phyloP scores from a whole-genome alignment of 2,888 invertebrate genomes.

The Elegia similella region DNA sequence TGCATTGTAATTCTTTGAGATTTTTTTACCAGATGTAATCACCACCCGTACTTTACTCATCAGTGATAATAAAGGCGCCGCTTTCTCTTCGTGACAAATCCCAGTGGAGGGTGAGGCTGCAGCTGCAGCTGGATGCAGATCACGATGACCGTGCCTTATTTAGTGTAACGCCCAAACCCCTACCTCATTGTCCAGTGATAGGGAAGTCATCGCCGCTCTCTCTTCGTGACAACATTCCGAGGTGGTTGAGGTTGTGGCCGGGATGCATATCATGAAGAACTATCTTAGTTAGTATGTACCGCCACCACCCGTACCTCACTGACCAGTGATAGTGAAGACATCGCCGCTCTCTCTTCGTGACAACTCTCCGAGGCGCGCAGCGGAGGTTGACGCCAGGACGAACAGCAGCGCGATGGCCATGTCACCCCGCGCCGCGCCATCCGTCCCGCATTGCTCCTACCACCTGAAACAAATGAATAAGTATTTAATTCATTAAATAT shows the following conservation, averaged over 20 bases:
- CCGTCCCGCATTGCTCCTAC: slow-evolving; percentile 51
- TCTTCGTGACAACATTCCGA: too few species aligned
- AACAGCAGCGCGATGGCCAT: slow-evolving; percentile 66
- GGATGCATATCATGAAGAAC: too few species aligned
- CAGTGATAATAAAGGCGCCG: slow-evolving; percentile 66
- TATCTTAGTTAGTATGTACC: background rate
- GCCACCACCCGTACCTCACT: slow-evolving; percentile 21
- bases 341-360: slow-evolving; percentile 70
- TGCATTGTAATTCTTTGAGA: too few species aligned
- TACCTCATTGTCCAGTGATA: too few species aligned
- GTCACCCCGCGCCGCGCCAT: slow-evolving; percentile 65
- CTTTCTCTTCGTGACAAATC: slow-evolving; percentile 67
- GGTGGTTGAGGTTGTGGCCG: too few species aligned
- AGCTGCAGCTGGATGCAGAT: too few species aligned
- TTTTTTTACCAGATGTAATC: background rate
- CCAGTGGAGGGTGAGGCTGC: slow-evolving; percentile 60
- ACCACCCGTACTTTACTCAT: slow-evolving; percentile 35
- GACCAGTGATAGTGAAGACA: slow-evolving; percentile 66
- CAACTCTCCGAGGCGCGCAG: slow-evolving; percentile 63
- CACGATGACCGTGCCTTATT: too few species aligned
- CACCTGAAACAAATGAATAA: slow-evolving; percentile 34
- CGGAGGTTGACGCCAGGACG: slow-evolving; percentile 56
- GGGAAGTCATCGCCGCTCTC: too few species aligned
- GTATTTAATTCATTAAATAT: background rate
- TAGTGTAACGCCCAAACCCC: background rate